These are phyloP conservation scores for Selene dorsalis DNA, from an alignment of 2,797 vertebrate species.

Conservation along the genomic window DNA sequence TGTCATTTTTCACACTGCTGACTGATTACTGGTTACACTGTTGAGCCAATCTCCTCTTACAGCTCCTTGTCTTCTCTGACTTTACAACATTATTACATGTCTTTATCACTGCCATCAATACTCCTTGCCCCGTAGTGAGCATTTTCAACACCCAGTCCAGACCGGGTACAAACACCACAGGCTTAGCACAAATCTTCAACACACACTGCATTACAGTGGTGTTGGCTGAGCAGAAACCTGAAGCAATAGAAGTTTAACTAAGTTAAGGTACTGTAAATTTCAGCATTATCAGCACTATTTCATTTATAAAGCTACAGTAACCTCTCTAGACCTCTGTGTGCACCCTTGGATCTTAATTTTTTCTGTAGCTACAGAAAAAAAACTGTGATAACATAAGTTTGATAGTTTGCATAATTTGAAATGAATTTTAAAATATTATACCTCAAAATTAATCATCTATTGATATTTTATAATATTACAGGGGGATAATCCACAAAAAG, in stretches of 20 bases:
- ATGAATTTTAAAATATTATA: constrained; percentile 86
- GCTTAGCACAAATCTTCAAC: constrained; percentile 54
- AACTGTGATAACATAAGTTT: constrained; percentile 86
- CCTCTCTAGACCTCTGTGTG: constrained; percentile 76
- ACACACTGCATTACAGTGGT: constrained; percentile 40
- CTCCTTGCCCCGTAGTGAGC: constrained; percentile 51
- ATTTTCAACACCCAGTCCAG: constrained; percentile 52
- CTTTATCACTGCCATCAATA: constrained; percentile 83
- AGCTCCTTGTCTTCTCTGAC: constrained; percentile 70
- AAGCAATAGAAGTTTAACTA: constrained; percentile 31
- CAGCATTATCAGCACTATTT: constrained; percentile 32
- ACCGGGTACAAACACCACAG: constrained; percentile 51
- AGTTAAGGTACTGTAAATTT: constrained; percentile 35
- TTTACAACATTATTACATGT: constrained; percentile 80
- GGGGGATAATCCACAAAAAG: constrained; percentile 12
- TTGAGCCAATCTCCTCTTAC: constrained; percentile 73
- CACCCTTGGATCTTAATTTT: constrained; percentile 71
- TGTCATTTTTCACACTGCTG: constrained; percentile 75
- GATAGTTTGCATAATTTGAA: constrained; percentile 86
- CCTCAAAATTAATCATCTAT: constrained; percentile 78
- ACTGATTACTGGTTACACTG: constrained; percentile 77
- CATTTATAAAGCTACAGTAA: constrained; percentile 77
- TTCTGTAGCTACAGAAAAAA: constrained; percentile 75
- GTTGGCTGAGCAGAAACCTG: constrained; percentile 31
- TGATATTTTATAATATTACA: background rate